phyloP scores from a whole-genome alignment of 2,797 vertebrate species.

The Amblyraja radiata region DNA sequence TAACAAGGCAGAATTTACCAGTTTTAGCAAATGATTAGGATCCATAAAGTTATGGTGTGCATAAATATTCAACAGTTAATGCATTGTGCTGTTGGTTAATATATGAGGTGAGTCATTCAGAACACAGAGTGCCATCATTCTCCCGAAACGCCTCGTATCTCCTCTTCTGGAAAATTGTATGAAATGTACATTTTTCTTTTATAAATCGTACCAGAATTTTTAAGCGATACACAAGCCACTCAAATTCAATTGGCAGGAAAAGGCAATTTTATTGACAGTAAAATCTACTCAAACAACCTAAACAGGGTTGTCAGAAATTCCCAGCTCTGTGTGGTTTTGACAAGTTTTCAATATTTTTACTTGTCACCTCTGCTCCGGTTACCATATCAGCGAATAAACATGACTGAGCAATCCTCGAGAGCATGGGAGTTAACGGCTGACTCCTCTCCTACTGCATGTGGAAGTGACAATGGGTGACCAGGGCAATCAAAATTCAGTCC shows the following conservation, averaged over 20 bases:
- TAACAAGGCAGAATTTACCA: not conserved
- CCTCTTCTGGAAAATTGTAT: slow-evolving; percentile 2
- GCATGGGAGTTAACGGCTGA: not conserved
- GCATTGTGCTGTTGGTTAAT: not conserved
- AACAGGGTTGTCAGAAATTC: no score
- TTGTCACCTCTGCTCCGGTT: not conserved
- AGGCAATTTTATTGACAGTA: not conserved
- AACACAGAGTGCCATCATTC: not conserved
- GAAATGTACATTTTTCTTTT: slow-evolving; percentile 1
- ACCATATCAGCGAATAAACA: not conserved
- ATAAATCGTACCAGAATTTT: not conserved
- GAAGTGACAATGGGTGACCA: not conserved
- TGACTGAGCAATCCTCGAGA: not conserved
- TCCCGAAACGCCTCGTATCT: slow-evolving; percentile 12
- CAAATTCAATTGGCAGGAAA: not conserved
- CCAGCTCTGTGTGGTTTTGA: not conserved
- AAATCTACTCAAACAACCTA: not conserved
- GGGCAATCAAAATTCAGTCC: not conserved
- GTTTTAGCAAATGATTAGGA: not conserved
- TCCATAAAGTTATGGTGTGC: not conserved
- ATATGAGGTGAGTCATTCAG: not conserved
- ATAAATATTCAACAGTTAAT: slow-evolving; percentile 15
- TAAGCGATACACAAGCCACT: not conserved
- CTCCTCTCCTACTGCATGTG: not conserved
- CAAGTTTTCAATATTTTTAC: not conserved